These are phyloP conservation scores for Pteropus rufus DNA, from an alignment of 2,797 vertebrate species.

Conservation along the genomic window DNA sequence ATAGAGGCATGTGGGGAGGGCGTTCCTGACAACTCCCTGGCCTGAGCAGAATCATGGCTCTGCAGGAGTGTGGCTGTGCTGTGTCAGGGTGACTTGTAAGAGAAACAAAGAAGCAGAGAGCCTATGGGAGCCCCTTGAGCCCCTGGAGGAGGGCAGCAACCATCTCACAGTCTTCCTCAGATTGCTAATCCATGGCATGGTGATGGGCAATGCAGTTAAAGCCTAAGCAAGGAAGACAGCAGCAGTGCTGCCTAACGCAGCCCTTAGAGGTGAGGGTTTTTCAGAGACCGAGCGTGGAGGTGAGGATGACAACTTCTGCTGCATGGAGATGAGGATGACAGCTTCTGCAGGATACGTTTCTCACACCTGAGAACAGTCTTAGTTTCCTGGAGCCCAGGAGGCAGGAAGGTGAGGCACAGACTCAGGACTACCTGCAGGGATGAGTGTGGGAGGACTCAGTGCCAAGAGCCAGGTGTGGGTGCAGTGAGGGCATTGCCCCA, in stretches of 20 bases:
- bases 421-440: neutral
- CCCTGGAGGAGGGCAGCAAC: neutral
- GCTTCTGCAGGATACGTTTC: neutral
- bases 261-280: neutral
- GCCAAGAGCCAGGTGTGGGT: neutral
- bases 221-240: neutral
- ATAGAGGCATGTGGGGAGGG: no score
- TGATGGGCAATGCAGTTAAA: neutral
- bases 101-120: neutral
- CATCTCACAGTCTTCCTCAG: rapidly evolving
- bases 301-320: neutral
- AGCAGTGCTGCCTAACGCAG: neutral
- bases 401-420: neutral
- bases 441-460: neutral
- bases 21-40: no score
- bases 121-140: neutral
- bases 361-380: no score
- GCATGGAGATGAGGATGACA: no score
- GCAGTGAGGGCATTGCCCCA: neutral
- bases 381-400: neutral
- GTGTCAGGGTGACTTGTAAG: neutral
- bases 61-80: neutral
- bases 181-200: neutral
- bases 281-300: neutral
- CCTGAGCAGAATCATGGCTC: neutral